These are phyloP conservation scores for Apamea epomidion DNA, from an alignment of 2,888 invertebrate genomes.

Conservation along the genomic window DNA sequence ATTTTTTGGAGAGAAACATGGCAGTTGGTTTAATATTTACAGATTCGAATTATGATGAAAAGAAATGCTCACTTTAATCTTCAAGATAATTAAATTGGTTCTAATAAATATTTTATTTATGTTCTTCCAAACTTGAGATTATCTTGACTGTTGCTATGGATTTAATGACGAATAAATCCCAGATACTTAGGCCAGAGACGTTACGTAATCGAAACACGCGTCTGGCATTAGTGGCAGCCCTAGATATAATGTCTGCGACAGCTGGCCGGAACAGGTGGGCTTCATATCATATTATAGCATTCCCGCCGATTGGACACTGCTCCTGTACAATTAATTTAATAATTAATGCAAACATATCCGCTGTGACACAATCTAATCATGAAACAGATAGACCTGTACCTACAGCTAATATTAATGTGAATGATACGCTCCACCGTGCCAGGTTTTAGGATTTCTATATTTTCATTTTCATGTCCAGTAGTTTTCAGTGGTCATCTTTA, in stretches of 20 bases:
- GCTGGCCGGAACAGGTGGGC: constrained; percentile 80
- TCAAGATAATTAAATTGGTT: constrained; percentile 17
- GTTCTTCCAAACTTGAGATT: not conserved
- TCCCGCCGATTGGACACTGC: constrained; percentile 55
- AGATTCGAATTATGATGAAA: constrained; percentile 5
- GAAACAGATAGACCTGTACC: constrained; percentile 4
- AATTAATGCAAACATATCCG: constrained; percentile 48
- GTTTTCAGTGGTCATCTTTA: not conserved
- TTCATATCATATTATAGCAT: constrained; percentile 62
- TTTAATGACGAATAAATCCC: constrained; percentile 25
- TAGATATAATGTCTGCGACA: constrained; percentile 69
- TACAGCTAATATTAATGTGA: constrained; percentile 2
- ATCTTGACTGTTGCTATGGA: not conserved
- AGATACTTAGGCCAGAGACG: constrained; percentile 25
- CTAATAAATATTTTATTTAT: constrained; percentile 1
- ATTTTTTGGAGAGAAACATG: not conserved
- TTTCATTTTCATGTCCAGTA: not conserved
- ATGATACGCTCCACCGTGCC: not conserved
- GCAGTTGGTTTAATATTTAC: not conserved
- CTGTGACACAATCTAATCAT: constrained; percentile 26
- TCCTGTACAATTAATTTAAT: constrained; percentile 62
- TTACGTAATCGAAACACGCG: constrained; percentile 45
- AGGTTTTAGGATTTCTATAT: constrained; percentile 1
- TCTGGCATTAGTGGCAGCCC: constrained; percentile 49
- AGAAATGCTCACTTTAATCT: constrained; percentile 3